Base-by-base conservation (phyloP, 1,140 invertebrate genomes). In the Papilio helenus region DNA sequence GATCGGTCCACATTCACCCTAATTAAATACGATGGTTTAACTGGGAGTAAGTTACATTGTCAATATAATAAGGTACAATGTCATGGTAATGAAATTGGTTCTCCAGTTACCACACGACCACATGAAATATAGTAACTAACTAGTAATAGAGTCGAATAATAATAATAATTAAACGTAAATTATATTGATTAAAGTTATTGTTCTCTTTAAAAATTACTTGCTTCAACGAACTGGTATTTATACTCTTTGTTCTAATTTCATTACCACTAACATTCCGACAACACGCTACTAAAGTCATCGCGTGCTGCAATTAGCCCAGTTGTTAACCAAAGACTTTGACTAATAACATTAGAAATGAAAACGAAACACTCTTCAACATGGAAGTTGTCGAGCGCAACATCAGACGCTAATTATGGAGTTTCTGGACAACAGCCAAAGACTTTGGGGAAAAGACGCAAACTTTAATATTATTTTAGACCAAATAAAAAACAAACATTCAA, bases 341-440 rank as follows among this genome's bases (percentile, higher is more conserved):
- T 49, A 29, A 49, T 51, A 26, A 74, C 76, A 39, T 44, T 65
- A 34, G 55, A 77, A 61, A 77, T 77, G 51, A 44, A 77, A 77
- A 81, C 82, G 80, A 82, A 86, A 83, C 72, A 39, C 73, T 79
- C 78, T 86, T 80, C 79, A 80, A 74, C 79, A 84, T 85, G 81
- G 79, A 88, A 85, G 80, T 83, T 85, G 86, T 86, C 86, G 84
- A 84, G 84, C 82, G 79, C 84, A 82, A 88, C 85, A 89, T 88
- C 86, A 87, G 83, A 84, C 84, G 81, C 86, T 88, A 90, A 85
- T 87, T 86, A 87, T 82, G 85, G 84, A 87, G 76, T 74, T 74
- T 65, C 84, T 93, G 90, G 91, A 91, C 23, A 72, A 79, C 79
- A n/a, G 89, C 91, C 91, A 92, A 89, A 78, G 82, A 81, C 81